Base-by-base conservation (phyloP, 2,888 invertebrate genomes). In the Dasypolia templi region DNA sequence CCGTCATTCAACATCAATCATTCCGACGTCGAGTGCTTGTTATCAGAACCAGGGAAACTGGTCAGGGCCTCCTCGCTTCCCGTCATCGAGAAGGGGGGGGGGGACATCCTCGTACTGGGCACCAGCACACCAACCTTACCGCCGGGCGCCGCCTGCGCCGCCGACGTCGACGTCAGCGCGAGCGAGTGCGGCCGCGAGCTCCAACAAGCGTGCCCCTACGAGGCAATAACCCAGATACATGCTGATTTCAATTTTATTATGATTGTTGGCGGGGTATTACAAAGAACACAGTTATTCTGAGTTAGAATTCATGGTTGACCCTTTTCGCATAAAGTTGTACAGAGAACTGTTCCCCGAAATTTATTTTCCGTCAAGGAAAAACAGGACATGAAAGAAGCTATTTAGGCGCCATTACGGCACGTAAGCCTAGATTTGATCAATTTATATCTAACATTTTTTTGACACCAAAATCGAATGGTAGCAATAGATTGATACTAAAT, bases 21-120 rank as follows among this genome's bases (percentile, higher is more conserved):
- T 39, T n/a, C 39, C 61, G 39, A 61, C n/a, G 26, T 26, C 26
- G 7, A 61, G 61, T 26, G 3, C 39, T 39, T 26, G 61, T 26
- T 39, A n/a, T 26, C 61, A 61, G 26, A 61, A 61, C 61, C 61
- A n/a, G 42, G 19, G 42, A 42, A 61, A 61, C 39, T 59, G 59
- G 59, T 59, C 39, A 61, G 39, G n/a, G 59, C 9, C 59, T 61
- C 17, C 39, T 42, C 26, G 26, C 39, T 61, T 61, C 39, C 17
- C 26, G 17, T 26, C 39, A 59, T 26, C 39, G 26, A 42, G 39
- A 42, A 26, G 59, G 26, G 26, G 39, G 61, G 39, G 61, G 26
- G 1, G 39, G 17, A 61, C 39, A 39, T 42, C 26, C 17, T 26
- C 39, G 26, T 61, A 61, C 42, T n/a, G 61, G 26, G 11, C 39